These are phyloP conservation scores for Aegotheles bennettii DNA, from an alignment of 2,113 vertebrate species.

Conservation along the genomic window DNA sequence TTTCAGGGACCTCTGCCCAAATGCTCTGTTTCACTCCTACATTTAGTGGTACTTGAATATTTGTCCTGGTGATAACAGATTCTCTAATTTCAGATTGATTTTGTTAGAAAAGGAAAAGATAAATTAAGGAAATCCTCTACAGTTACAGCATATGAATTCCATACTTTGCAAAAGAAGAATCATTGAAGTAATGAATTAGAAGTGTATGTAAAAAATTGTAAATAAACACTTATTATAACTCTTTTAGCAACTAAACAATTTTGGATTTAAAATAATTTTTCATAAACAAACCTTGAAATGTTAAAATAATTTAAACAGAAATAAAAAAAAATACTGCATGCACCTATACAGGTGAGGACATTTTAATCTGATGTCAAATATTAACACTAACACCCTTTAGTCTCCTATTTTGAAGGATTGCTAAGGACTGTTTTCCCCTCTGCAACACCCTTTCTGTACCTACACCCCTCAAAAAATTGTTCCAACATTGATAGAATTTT, in stretches of 20 bases:
- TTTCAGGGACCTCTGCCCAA: slow-evolving; percentile 2
- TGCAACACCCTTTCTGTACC: neutral
- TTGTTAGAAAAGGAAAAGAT: neutral
- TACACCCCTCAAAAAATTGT: neutral
- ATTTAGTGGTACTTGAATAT: neutral
- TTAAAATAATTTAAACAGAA: neutral
- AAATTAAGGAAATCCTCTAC: neutral
- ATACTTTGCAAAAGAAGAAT: neutral
- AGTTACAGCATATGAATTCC: neutral
- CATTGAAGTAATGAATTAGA: neutral
- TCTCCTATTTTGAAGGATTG: neutral
- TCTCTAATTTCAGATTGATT: neutral
- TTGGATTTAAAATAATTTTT: neutral
- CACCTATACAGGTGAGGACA: neutral
- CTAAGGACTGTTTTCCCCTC: neutral
- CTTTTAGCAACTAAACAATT: neutral
- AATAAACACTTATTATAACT: neutral
- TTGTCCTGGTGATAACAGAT: neutral
- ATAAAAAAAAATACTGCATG: neutral
- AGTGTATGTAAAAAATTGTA: neutral
- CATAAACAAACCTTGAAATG: neutral
- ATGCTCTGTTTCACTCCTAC: neutral
- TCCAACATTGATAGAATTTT: neutral
- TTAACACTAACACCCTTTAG: neutral
- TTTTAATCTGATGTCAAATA: neutral